phyloP scores from a whole-genome alignment of 2,113 vertebrate species.

The Ictalurus furcatus region DNA sequence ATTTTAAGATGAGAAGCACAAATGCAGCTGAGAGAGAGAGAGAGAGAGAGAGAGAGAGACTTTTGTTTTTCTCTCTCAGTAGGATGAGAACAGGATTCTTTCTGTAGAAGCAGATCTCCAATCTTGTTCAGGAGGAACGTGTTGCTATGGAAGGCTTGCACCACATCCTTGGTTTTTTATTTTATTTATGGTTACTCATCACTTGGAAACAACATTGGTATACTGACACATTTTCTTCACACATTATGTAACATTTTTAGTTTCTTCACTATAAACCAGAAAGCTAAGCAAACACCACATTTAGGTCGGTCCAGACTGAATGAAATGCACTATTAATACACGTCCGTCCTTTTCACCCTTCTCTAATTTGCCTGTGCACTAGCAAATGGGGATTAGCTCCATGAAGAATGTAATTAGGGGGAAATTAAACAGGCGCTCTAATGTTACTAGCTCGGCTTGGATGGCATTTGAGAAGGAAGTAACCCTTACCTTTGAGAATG shows the following conservation, averaged over 20 bases:
- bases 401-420: slow-evolving; percentile 17
- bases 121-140: slow-evolving; percentile 14
- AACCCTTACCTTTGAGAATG: background rate
- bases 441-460: background rate
- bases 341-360: background rate
- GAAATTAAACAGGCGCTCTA: background rate
- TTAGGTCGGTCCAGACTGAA: background rate
- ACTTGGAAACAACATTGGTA: slow-evolving; percentile 42
- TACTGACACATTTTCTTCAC: slow-evolving; percentile 16
- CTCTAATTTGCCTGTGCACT: slow-evolving; percentile 7
- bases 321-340: background rate
- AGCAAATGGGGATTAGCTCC: background rate
- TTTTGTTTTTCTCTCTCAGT: background rate
- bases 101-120: slow-evolving; percentile 20
- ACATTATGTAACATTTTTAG: slow-evolving; percentile 29
- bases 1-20: background rate
- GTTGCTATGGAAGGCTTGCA: slow-evolving; percentile 51
- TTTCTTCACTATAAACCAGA: background rate
- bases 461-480: background rate
- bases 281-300: background rate
- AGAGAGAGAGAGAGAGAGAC: background rate
- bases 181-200: slow-evolving; percentile 39
- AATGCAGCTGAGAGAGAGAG: background rate
- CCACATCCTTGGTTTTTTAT: slow-evolving; percentile 20
- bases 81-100: background rate